Base-by-base conservation (phyloP, 2,113 vertebrate genomes). In the Willisornis vidua region DNA sequence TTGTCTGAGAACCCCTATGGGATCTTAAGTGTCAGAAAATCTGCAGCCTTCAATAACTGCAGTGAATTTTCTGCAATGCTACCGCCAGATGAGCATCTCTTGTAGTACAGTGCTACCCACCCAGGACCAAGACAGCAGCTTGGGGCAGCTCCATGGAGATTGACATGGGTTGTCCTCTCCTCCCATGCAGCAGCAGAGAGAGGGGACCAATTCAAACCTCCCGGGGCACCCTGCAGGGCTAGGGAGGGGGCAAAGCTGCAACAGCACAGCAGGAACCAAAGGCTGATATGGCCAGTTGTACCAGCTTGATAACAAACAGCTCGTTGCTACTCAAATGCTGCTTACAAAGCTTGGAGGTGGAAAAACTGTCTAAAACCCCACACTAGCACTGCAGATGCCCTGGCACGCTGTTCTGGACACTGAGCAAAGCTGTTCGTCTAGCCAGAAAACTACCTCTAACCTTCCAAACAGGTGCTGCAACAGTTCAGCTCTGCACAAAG, bases 301-400 rank as follows among this genome's bases (percentile, higher is more conserved):
- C 5, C 24, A 55, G 79, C 10, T 6, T 6, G 79, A 70, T 83
- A 87, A 90, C n/a, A 46, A 49, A 49, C 13, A 41, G 41, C 25
- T 67, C 9, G 0, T 1, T 16, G 24, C 48, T 14, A 20, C 41
- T 58, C 57, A 19, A 73, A 13, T 0, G 1, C 16, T 2, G 0
- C 31, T 58, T 5, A 6, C 23, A 62, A 31, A 82, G n/a, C 19
- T 19, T 14, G 19, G 10, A 72, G 26, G 6, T 10, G n/a, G 9
- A 33, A 71, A 45, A 25, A 10, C 20, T 0, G 7, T 2, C 9
- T 22, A 7, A 72, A 48, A 1, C 10, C 29, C 20, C 5, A 0
- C 61, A 58, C 13, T 46, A 37, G 9, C 37, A 8, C 48, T n/a
- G 43, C 43, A 25, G 75, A 16, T 41, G 24, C 18, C 35, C 58